Base-by-base conservation (phyloP, 2,797 vertebrate genomes). In the Apogon hyalosoma region DNA sequence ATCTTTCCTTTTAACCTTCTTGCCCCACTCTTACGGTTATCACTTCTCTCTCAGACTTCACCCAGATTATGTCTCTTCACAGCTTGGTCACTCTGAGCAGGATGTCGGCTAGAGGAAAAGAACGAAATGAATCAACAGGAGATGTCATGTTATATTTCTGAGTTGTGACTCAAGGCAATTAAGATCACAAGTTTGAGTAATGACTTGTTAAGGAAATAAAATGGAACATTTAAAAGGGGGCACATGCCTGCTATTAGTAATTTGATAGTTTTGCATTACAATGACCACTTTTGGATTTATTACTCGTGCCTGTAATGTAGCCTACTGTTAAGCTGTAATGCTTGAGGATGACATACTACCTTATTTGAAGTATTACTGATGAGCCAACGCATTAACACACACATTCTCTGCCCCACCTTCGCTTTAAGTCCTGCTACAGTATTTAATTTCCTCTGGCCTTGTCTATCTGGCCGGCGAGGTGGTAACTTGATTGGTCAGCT, bases 1-100 rank as follows among this genome's bases (percentile, higher is more conserved):
- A 91, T 92, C 89, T 92, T 82, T 89, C 82, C 88, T 92, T 94
- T 95, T 93, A 93, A 94, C 93, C 93, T 90, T 88, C 80, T 83
- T 78, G 85, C 79, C 89, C 89, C 54, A 36, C 88, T 88, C 90
- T 88, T 84, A 77, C 52, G 71, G 85, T 93, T 93, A 94, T 95
- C 93, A 43, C 82, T 55, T 70, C 76, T 76, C 85, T 80, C 90
- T 92, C 83, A 87, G 82, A 89, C 91, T 82, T 84, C 63, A 71
- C 66, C 80, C 66, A 90, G 90, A 93, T 92, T 89, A 86, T 69
- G 83, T 86, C 90, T 87, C 83, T 82, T 91, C 80, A 81, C 76
- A 80, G 83, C 81, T 75, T 13, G 80, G 85, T 84, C 82, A 75
- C 68, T 75, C 70, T 28, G 46, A 82, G 72, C 49, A 58, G 84